Evolutionary conservation across 2,797 vertebrate genomes (phyloP).

Genomic region (Pipistrellus nathusii): DNA sequence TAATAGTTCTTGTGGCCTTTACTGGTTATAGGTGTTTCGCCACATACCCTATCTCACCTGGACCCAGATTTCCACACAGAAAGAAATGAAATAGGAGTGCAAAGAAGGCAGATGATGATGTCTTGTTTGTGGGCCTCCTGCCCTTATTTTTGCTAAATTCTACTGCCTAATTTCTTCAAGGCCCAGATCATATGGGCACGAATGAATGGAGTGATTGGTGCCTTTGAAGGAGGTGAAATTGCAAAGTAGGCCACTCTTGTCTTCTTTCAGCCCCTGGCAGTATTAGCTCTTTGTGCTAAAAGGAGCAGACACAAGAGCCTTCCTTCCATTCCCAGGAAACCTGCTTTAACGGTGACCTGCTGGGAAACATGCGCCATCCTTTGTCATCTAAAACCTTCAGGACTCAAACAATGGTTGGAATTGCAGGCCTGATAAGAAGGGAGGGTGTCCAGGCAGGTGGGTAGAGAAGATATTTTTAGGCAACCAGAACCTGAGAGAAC

Average conservation of each 20-base stretch:
- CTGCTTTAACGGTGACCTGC: constrained; percentile 67
- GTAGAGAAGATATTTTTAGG: constrained; percentile 79
- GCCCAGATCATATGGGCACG: constrained; percentile 28
- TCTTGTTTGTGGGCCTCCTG: neutral
- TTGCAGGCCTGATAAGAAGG: constrained; percentile 45
- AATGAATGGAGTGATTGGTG: constrained; percentile 64
- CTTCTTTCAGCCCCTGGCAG: constrained; percentile 46
- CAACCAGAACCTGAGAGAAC: constrained; percentile 72
- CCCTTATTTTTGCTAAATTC: constrained; percentile 37
- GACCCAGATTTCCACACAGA: neutral
- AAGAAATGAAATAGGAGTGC: neutral
- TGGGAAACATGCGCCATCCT: constrained; percentile 43
- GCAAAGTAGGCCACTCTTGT: constrained; percentile 53
- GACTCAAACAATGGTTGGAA: constrained; percentile 47
- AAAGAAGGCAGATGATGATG: neutral
- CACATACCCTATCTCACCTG: neutral
- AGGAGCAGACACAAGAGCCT: constrained; percentile 36
- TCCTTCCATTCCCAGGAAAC: constrained; percentile 60
- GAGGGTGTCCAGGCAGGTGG: constrained; percentile 64
- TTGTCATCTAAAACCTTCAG: constrained; percentile 67
- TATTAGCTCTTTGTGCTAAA: constrained; percentile 70
- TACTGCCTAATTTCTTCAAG: constrained; percentile 61
- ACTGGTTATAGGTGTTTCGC: neutral
- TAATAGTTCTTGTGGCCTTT: neutral
- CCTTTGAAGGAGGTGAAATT: constrained; percentile 58